Conservation (phyloP, 1,140 invertebrate species). For the Camponotus vicinus region DNA sequence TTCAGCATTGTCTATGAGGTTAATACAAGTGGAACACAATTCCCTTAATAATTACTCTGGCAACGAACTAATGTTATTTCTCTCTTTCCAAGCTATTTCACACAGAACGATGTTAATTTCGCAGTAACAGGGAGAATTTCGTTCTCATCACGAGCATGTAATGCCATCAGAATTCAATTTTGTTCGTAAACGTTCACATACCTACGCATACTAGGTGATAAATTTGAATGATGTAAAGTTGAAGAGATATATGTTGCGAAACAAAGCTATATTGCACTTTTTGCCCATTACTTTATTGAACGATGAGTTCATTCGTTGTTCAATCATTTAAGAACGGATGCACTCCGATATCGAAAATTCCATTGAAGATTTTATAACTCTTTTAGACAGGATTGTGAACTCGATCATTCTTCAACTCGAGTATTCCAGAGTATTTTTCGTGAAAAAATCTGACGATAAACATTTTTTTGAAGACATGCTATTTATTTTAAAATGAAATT, state of each 20-base stretch:
- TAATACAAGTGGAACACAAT: background rate
- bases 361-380: background rate
- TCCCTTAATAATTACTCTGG: constrained; percentile 17
- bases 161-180: constrained; percentile 44
- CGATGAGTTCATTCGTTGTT: background rate
- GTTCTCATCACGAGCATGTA: constrained; percentile 19
- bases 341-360: constrained; percentile 36
- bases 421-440: background rate
- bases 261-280: background rate
- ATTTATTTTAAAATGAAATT: constrained; percentile 8
- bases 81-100: background rate
- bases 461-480: background rate
- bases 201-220: too few species aligned
- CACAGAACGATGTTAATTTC: constrained; percentile 39
- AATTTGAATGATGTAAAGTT: constrained; percentile 14
- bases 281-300: background rate
- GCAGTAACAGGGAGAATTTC: constrained; percentile 37
- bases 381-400: constrained; percentile 4
- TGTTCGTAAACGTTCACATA: background rate
- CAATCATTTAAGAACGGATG: background rate
- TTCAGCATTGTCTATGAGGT: background rate
- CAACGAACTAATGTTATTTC: constrained; percentile 29
- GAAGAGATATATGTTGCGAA: background rate
- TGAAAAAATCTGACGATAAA: constrained; percentile 50
- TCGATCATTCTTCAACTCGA: background rate